Base-by-base conservation (phyloP, 1,140 invertebrate species). In the Bombus breviceps region DNA sequence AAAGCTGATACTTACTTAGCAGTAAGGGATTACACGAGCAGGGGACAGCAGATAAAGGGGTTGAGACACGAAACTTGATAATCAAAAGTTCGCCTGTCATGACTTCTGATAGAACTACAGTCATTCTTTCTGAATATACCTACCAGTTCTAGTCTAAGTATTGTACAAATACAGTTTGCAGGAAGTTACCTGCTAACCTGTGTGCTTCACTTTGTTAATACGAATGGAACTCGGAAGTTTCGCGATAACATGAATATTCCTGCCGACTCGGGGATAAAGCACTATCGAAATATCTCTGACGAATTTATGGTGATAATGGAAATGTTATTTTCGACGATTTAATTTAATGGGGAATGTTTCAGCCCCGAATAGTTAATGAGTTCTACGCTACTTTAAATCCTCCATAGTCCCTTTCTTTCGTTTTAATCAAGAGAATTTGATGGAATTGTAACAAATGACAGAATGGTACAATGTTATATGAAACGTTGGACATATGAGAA, bases 11-110 rank as follows among this genome's bases (percentile, higher is more conserved):
- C 74, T 34, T 76, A 13, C 34, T 37, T 37, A 25, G 12, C 8
- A 39, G 22, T 41, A 59, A 59, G 13, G 43, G 78, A 77, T 62
- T 57, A 18, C 32, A 57, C 62, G 18, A 62, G 71, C 18, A 32
- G 57, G 41, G 15, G 37, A 18, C 37, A 9, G 69, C 3, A 69
- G 59, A 62, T 28, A 73, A 47, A 59, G 47, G 28, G 69, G 64
- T 82, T 28, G 34, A 75, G 41, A 32, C 32, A n/a, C 66, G 72
- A 71, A 89, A 81, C 53, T 76, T 73, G 88, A 77, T 77, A 88
- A 88, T 88, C 57, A 79, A 80, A 73, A 87, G 37, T 72, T 80
- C 73, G n/a, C 22, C 62, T 53, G 59, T 53, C 69, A 81, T 32
- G 59, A 85, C 57, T 81, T 66, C 47, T 39, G 8, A 41, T 32